phyloP scores from a whole-genome alignment of 1,140 invertebrate genomes.

The Coelopa frigida region DNA sequence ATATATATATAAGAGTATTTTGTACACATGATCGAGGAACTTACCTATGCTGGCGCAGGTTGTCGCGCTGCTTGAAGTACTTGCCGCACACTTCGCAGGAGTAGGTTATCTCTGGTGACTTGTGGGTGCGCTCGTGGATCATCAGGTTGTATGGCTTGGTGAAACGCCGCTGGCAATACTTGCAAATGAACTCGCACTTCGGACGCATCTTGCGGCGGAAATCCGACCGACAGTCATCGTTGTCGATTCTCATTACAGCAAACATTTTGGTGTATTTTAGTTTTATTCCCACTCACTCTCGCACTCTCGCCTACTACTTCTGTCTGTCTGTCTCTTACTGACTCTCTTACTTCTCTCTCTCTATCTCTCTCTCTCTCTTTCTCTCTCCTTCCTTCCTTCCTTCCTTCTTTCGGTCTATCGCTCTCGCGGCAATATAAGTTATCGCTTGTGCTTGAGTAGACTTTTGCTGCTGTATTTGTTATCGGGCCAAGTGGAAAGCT shows the following conservation, averaged over 20 bases:
- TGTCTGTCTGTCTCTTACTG: neutral
- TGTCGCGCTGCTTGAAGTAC: slow-evolving; percentile 95
- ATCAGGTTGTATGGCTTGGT: slow-evolving; percentile 99
- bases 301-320: neutral
- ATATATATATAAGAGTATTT: too few relatives aligned
- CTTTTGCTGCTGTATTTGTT: too few relatives aligned
- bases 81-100: slow-evolving; percentile 98
- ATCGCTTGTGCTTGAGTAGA: too few relatives aligned
- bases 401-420: neutral
- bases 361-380: neutral
- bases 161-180: slow-evolving; percentile 96
- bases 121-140: slow-evolving; percentile 98
- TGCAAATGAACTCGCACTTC: slow-evolving; percentile 98
- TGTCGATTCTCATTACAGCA: slow-evolving; percentile 82
- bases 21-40: too few relatives aligned
- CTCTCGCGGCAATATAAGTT: too few relatives aligned
- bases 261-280: slow-evolving; percentile 57
- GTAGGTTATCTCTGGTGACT: slow-evolving; percentile 93
- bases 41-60: slow-evolving; percentile 92
- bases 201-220: slow-evolving; percentile 87
- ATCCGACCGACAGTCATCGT: slow-evolving; percentile 81
- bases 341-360: neutral
- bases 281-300: slow-evolving; percentile 1
- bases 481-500: too few relatives aligned
- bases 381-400: neutral